Percentiles rank a stretch among this genome's conserved stretches.
phyloP scores from a whole-genome alignment of 2,797 vertebrate species.

The Todus mexicanus region DNA sequence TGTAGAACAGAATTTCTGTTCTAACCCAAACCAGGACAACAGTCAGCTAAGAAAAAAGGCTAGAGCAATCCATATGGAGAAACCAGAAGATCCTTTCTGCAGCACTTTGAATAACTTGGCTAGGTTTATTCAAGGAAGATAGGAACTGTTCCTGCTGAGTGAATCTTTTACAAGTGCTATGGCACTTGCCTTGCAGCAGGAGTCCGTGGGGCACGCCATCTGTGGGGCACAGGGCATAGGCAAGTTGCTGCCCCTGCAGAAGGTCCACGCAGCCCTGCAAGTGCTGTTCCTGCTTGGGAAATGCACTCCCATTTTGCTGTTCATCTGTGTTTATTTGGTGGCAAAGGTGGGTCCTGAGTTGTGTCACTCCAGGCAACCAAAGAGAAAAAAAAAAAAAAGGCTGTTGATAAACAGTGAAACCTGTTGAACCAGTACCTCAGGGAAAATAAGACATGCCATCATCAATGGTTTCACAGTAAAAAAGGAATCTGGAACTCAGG shows the following conservation, averaged over 20 bases:
- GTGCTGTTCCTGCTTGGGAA: not conserved
- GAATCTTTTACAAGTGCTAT: not conserved
- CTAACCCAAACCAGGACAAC: too few relatives aligned
- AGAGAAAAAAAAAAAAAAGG: not conserved
- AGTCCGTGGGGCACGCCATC: fast-evolving
- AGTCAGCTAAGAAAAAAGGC: not conserved
- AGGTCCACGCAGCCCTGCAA: not conserved
- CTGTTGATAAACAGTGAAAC: not conserved
- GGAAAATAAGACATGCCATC: not conserved
- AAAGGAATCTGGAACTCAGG: not conserved
- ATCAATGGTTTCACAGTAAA: not conserved
- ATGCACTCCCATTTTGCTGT: not conserved
- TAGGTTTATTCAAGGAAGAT: not conserved
- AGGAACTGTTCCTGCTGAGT: not conserved
- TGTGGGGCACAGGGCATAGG: not conserved
- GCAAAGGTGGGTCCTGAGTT: not conserved
- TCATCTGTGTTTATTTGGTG: not conserved
- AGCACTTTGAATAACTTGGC: not conserved
- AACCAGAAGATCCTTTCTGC: not conserved
- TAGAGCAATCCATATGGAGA: not conserved
- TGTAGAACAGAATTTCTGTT: not conserved
- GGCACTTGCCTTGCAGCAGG: not conserved
- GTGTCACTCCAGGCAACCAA: not conserved
- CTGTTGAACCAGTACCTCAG: not conserved
- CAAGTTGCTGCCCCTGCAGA: not conserved